These are phyloP conservation scores for Melieria omissa DNA, from an alignment of 2,888 invertebrate genomes.

Conservation along the genomic window DNA sequence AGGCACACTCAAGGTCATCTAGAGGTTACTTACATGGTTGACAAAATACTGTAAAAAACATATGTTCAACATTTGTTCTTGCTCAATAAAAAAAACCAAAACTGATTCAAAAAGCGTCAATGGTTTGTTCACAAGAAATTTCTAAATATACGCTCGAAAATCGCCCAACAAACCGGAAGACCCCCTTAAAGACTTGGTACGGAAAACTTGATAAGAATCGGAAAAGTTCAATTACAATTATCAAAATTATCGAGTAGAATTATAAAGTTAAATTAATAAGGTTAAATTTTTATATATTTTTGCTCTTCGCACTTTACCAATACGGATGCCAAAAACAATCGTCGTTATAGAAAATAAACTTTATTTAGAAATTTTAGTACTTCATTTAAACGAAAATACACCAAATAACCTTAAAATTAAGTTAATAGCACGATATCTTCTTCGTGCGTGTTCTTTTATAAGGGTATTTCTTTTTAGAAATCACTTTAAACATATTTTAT, in stretches of 20 bases:
- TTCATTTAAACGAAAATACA: background rate
- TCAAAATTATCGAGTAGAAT: background rate
- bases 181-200: conserved; percentile 33
- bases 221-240: conserved; percentile 1
- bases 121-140: too few relatives aligned
- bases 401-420: conserved; percentile 1
- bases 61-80: too few relatives aligned
- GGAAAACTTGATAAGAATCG: conserved; percentile 28
- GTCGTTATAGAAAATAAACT: conserved; percentile 21
- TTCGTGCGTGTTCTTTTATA: background rate
- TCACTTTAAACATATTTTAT: conserved; percentile 6
- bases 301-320: conserved; percentile 4
- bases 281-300: background rate
- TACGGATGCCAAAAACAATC: conserved; percentile 1
- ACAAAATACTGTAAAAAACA: too few relatives aligned
- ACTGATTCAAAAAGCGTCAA: too few relatives aligned
- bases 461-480: background rate
- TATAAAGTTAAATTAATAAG: background rate
- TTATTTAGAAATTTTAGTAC: conserved; percentile 2
- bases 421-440: background rate
- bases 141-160: too few relatives aligned
- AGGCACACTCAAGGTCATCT: too few relatives aligned
- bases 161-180: too few relatives aligned
- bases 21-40: too few relatives aligned
- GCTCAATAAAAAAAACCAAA: too few relatives aligned